Evolutionary conservation across 2,797 vertebrate genomes (phyloP), one percentile per base, ranked within the genome.

Genomic region (Heteromormyrus szaboi): DNA sequence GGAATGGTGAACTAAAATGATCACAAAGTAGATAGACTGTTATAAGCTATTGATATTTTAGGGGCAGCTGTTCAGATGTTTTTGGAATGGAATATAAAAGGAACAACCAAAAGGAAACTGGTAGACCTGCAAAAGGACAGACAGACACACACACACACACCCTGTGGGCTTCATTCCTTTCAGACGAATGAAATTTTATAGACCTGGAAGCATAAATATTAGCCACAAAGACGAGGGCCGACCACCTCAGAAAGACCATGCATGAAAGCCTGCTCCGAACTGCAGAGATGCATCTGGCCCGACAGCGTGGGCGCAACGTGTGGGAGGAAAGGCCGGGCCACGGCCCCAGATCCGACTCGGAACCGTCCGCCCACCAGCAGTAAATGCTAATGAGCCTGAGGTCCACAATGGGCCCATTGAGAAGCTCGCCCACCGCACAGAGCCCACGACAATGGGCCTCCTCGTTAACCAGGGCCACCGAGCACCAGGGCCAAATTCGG

Each of bases 361-460:
- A 85, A 85, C 81, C 48, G 81, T 51, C 81, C 85, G 51, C 25
- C 85, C 85, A 11, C 51, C 14, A 29, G 25, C 29, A 33, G 85
- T 41, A 86, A 86, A 86, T 56, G 85, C 85, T 62, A 86, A 86
- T 59, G 37, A 86, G 81, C 81, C 4, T 25, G 14, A 14, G 46
- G 19, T 44, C 81, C 81, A 85, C 81, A 85, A 85, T 85, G 81
- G 81, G 1, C n/a, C 81, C 46, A 50, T 85, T 51, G 85, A 86
- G 85, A 6, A 33, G 29, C 51, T 37, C 29, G 22, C 48, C 81
- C 81, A 85, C 53, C 12, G 3, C 3, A 11, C 11, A 17, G 53
- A 22, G 14, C 33, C 12, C 51, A 72, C 3, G 29, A 86, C 85
- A 86, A 86, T 56, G 53, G 51, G 33, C n/a, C 14, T 41, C 53